Percentiles rank a stretch among this genome's conserved stretches.
Conservation (phyloP, 2,888 invertebrate species). For the Ochropleura plecta region DNA sequence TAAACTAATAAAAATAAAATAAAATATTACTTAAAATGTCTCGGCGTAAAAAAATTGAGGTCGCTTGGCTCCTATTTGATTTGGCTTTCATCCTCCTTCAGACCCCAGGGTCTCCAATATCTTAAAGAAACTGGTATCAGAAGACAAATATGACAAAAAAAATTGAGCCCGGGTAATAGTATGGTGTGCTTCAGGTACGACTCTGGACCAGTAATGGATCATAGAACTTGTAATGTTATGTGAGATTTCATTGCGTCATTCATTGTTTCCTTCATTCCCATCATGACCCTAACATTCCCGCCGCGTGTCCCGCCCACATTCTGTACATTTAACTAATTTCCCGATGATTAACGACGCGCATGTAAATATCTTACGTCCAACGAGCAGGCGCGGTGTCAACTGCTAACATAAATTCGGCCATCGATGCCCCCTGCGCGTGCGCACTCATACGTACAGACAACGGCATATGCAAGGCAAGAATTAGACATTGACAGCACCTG, state of each 20-base stretch:
- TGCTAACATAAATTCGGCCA: slow-evolving; percentile 55
- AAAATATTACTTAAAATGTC: not conserved
- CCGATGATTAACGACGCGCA: slow-evolving; percentile 46
- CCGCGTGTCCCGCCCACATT: slow-evolving; percentile 47
- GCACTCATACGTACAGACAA: slow-evolving; percentile 23
- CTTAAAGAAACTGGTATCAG: not conserved
- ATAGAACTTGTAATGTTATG: not conserved
- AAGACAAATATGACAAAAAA: not conserved
- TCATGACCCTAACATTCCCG: slow-evolving; percentile 1
- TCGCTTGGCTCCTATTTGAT: not conserved
- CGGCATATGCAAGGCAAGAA: not conserved
- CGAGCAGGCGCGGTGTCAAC: slow-evolving; percentile 53
- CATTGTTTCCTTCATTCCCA: not conserved
- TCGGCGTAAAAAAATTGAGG: not conserved
- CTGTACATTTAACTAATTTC: slow-evolving; percentile 52
- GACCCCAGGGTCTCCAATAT: not conserved
- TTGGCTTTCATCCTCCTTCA: not conserved
- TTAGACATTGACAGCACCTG: not conserved
- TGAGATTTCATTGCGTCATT: not conserved
- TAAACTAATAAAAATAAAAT: too few species aligned
- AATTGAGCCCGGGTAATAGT: not conserved
- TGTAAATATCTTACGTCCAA: slow-evolving; percentile 44
- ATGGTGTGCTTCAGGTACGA: not conserved
- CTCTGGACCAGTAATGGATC: not conserved
- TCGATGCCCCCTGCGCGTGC: slow-evolving; percentile 67